Evolutionary conservation across 2,797 vertebrate genomes (phyloP), one percentile per base, ranked within the genome.

Genomic region (Enteromius afrohamiltoni): DNA sequence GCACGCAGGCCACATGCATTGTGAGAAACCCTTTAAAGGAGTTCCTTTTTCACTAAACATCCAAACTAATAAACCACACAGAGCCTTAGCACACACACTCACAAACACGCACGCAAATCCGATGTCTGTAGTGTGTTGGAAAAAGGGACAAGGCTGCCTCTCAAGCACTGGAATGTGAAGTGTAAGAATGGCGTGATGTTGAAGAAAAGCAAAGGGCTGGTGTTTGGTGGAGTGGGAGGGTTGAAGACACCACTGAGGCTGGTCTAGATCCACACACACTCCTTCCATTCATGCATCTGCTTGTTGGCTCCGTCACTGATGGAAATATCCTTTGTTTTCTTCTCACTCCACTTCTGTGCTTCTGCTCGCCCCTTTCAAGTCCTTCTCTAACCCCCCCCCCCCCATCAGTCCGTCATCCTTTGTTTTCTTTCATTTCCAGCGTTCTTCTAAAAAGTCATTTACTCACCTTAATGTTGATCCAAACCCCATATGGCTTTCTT

Each of bases 161-260:
- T 83, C 37, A 69, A 77, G 73, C 4, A 0, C 34, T 31, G 81
- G 73, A 77, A 83, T 83, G 73, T 77, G 62, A 83, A 58, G 62
- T 40, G 62, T 51, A 76, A 76, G 81, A 83, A 77, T 69, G 34
- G 81, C 64, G 64, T 42, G 74, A 55, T 76, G 47, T 77, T 69
- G 47, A 55, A 68, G 47, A 58, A 76, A 76, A 68, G 62, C 81
- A 70, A 77, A 76, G 34, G 47, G 34, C 42, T 55, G 62, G 34
- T 68, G 47, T 62, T 60, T 77, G 51, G 40, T 69, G 11, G 69
- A 71, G 42, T 82, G 71, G 71, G 71, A 42, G 80, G 31, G 42
- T 55, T 76, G 31, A 82, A 79, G 73, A 79, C 77, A 79, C 67
- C 45, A 29, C 10, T 65, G 68, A 79, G 73, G 60, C 42, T 79